Evolutionary conservation across 2,113 vertebrate genomes (phyloP), one percentile per base, ranked within the genome.

Genomic region (Sceloporus tristichus): DNA sequence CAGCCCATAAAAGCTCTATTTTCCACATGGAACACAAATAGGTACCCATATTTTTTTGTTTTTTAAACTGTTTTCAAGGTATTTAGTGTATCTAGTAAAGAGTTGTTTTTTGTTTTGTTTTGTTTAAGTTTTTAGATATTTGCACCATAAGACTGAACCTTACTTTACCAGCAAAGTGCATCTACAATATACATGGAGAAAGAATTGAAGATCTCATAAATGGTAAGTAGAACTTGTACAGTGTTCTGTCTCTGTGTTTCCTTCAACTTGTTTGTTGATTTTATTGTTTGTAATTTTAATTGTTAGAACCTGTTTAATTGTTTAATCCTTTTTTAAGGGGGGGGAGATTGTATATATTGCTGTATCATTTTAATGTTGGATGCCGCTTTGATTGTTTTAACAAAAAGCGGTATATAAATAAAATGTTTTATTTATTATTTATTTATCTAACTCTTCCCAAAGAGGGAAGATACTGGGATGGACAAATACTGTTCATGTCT

Each of bases 41-140:
- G 21, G 54, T 85, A 85, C 66, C 29, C 85, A 75, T 66, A 78
- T 42, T 66, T 75, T 92, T 86, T 82, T 40, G 40, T 2, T 56
- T 79, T 65, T 59, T 48, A 79, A 16, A 59, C 48, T 48, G 48
- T 48, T 48, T 48, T 48, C 48, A 48, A 48, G 48, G 2, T 48
- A 48, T 48, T 48, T 48, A 48, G 48, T 48, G 48, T 48, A 48
- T 48, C 7, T 48, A 48, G 48, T 48, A 7, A 48, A 48, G 48
- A 7, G 48, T 48, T 48, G 89, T 79, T 82, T 82, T 1, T 71
- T 85, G 25, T 18, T 68, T 88, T 85, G 34, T 16, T 4, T 62
- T 62, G 13, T 1, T 77, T 0, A 91, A 94, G 88, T 82, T 96
- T 95, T 94, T 95, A 93, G 95, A 89, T 90, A 82, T 71, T 82